phyloP scores from a whole-genome alignment of 2,888 invertebrate species.

The Lamellibrachia columna region DNA sequence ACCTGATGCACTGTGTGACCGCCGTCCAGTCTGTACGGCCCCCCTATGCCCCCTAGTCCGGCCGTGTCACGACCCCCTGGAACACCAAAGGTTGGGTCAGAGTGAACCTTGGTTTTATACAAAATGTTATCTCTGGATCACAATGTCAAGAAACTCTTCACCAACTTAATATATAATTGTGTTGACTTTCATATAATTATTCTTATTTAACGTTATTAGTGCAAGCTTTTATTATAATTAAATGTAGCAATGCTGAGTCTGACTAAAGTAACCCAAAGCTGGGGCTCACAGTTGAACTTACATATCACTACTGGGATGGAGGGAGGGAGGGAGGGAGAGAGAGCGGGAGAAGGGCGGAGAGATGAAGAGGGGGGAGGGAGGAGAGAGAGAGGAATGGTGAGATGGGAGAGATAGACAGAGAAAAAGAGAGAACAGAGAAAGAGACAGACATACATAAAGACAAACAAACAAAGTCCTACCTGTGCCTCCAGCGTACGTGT shows the following conservation, averaged over 20 bases:
- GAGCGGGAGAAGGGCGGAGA: neutral
- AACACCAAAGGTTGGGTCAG: slow-evolving; percentile 1
- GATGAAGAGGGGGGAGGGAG: neutral
- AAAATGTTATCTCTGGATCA: neutral
- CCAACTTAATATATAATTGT: neutral
- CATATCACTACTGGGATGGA: neutral
- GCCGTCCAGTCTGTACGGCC: slow-evolving; percentile 91
- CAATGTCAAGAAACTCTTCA: neutral
- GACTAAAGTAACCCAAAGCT: neutral
- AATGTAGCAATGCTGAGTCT: neutral
- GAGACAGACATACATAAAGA: neutral
- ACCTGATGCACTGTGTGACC: slow-evolving; percentile 92
- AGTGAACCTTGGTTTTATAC: too few relatives aligned
- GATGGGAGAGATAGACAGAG: neutral
- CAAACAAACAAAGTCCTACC: slow-evolving; percentile 68
- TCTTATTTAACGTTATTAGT: too few relatives aligned
- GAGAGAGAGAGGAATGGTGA: neutral
- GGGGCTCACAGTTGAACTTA: neutral
- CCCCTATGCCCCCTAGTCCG: slow-evolving; percentile 94
- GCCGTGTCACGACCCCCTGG: slow-evolving; percentile 86
- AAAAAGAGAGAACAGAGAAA: too few relatives aligned
- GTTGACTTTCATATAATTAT: neutral
- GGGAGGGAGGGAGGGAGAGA: neutral
- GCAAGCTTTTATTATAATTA: neutral
- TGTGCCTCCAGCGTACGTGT: slow-evolving; percentile 95